A percentile compares a stretch with the other conserved stretches of the same genome.
Conservation (phyloP, 2,797 vertebrate species). For the Hyperoplus immaculatus region DNA sequence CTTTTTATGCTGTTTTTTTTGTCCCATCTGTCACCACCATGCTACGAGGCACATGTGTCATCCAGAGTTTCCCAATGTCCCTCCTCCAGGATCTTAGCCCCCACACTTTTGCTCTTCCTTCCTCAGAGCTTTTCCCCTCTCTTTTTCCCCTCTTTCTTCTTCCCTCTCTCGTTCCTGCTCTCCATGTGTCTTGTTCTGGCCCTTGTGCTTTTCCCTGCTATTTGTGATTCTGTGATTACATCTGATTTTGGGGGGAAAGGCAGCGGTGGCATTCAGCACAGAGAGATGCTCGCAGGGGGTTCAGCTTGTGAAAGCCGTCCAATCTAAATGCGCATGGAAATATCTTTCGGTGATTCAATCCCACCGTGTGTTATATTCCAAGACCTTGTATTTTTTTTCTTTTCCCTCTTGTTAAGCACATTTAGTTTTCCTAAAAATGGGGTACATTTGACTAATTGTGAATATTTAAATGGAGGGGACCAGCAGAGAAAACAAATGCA, state of each 20-base stretch:
- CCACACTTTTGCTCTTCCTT: conserved; percentile 1
- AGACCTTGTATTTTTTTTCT: conserved; percentile 34
- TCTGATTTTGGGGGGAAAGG: conserved; percentile 64
- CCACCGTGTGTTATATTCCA: conserved; percentile 48
- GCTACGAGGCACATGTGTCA: conserved; percentile 51
- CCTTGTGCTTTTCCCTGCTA: conserved; percentile 33
- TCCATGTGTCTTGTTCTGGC: conserved; percentile 15
- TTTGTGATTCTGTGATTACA: conserved; percentile 73
- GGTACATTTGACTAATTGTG: conserved; percentile 32
- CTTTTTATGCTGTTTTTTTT: conserved; percentile 55
- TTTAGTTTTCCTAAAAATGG: conserved; percentile 38
- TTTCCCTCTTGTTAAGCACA: conserved; percentile 30
- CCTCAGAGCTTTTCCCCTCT: neutral
- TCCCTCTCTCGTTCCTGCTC: conserved; percentile 19
- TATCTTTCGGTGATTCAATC: conserved; percentile 64
- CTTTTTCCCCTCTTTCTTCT: neutral
- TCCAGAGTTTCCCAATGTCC: conserved; percentile 44
- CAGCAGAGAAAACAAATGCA: conserved; percentile 15
- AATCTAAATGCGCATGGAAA: conserved; percentile 83
- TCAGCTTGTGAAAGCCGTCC: conserved; percentile 65
- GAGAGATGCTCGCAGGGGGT: conserved; percentile 60
- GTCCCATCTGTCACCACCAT: conserved; percentile 67
- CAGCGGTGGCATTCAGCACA: conserved; percentile 28
- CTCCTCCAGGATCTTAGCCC: conserved; percentile 35
- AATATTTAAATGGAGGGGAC: conserved; percentile 14